These are phyloP conservation scores for Platyscapa corneri DNA, from an alignment of 1,140 invertebrate genomes.

Conservation along the genomic window DNA sequence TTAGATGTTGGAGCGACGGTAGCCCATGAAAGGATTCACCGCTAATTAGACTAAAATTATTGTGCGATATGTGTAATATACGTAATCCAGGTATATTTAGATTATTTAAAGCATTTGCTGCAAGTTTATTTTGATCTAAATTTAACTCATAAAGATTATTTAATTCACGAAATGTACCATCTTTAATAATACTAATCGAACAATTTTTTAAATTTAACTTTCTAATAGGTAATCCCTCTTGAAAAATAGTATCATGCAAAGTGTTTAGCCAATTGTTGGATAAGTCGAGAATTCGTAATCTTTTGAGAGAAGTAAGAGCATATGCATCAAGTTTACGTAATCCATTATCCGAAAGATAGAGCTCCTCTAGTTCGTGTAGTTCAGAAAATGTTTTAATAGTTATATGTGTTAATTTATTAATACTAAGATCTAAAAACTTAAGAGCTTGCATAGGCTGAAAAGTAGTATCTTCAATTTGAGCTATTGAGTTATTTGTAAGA, in stretches of 20 bases:
- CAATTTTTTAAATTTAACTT: conserved; percentile 78
- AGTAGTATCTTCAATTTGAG: conserved; percentile 84
- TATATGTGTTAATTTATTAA: conserved; percentile 81
- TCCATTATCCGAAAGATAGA: conserved; percentile 79
- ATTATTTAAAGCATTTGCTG: conserved; percentile 79
- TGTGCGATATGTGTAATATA: conserved; percentile 82
- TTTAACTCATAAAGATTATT: conserved; percentile 83
- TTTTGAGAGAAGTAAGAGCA: conserved; percentile 77
- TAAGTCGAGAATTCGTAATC: conserved; percentile 78
- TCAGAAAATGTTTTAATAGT: conserved; percentile 81
- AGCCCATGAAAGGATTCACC: conserved; percentile 82
- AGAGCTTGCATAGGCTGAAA: conserved; percentile 85
- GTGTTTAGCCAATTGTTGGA: conserved; percentile 77
- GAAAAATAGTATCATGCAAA: conserved; percentile 78
- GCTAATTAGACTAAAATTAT: conserved; percentile 84
- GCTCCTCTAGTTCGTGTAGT: conserved; percentile 80
- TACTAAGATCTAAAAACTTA: conserved; percentile 85
- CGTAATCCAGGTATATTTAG: conserved; percentile 85
- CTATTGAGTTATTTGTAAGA: conserved; percentile 88
- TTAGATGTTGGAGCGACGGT: conserved; percentile 83
- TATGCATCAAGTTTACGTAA: conserved; percentile 76
- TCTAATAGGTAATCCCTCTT: conserved; percentile 77
- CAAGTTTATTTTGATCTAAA: conserved; percentile 83
- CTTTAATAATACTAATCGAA: conserved; percentile 78
- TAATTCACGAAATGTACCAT: conserved; percentile 79